Evolutionary conservation across 2,888 invertebrate species (phyloP), one percentile per base, ranked within the genome.

Genomic region (Orthosia gothica): DNA sequence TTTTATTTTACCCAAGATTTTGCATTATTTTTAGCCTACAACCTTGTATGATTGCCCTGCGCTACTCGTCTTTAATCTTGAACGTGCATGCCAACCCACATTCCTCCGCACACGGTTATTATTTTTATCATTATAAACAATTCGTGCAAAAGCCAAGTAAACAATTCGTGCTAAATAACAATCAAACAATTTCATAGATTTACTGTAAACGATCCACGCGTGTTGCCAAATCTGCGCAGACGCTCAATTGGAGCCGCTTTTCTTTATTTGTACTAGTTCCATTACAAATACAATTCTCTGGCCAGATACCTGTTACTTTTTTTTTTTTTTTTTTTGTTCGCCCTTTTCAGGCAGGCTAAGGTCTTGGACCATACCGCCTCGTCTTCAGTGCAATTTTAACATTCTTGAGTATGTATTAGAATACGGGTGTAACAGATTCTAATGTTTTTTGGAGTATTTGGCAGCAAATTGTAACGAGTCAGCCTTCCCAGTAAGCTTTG

Each of bases 1-100:
- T 85, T 86, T 88, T 87, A 87, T 89, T 91, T 87, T 86, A 88
- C 82, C 81, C 85, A 88, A 82, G 84, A 87, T 87, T 88, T 87
- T 87, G 85, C 82, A 87, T 79, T 84, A 84, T 88, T 83, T 82
- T 87, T 80, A 87, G 81, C 81, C 70, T 52, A 77, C 78, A 81
- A 79, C 79, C 77, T 79, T 82, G 76, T 71, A 79, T 71, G 77
- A 81, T 72, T 79, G 58, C 67, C 61, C 74, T 69, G 61, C 72
- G 67, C 82, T 83, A 84, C 81, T 74, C 57, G 79, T 76, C 74
- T 87, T 84, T 63, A 73, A 75, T 79, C 47, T 62, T 72, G 59
- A 63, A 55, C 76, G 66, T 74, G 74, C 73, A 81, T 73, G 61
- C 66, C 74, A 63, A 49, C 40, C 68, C 73, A 79, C 86, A 84